Conservation (phyloP, 1,140 invertebrate species). For the Nasonia longicornis region DNA sequence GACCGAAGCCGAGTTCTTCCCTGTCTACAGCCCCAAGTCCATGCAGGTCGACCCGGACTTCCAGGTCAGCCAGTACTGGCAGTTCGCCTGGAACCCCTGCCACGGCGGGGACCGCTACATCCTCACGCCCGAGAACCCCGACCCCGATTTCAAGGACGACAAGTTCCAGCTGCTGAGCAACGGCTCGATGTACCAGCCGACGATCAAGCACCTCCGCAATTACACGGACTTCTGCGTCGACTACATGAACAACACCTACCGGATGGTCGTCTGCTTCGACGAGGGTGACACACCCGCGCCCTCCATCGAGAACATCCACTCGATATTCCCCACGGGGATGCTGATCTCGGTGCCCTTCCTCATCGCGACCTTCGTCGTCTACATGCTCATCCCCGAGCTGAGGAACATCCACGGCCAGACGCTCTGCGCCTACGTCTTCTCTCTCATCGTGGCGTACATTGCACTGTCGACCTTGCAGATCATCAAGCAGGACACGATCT, state of each 20-base stretch:
- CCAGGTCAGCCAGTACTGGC: neutral
- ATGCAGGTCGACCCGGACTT: neutral
- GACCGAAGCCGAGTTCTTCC: neutral
- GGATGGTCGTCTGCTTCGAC: conserved; percentile 49
- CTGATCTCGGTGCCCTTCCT: conserved; percentile 70
- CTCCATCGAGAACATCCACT: neutral
- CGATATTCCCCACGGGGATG: conserved; percentile 55
- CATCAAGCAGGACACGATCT: conserved; percentile 56
- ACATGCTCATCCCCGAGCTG: conserved; percentile 68
- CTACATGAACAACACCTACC: conserved; percentile 28
- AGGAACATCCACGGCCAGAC: conserved; percentile 71
- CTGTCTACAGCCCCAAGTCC: neutral
- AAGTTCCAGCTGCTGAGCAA: conserved; percentile 69
- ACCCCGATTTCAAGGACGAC: conserved; percentile 58
- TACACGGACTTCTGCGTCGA: conserved; percentile 50
- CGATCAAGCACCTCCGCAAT: conserved; percentile 29
- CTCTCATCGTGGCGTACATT: conserved; percentile 67
- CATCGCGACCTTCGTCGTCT: conserved; percentile 68
- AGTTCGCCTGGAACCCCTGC: conserved; percentile 44
- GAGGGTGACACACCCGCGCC: neutral
- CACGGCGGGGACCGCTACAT: conserved; percentile 54
- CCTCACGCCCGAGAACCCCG: conserved; percentile 53
- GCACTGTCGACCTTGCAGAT: conserved; percentile 65
- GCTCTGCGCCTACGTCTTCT: conserved; percentile 68
- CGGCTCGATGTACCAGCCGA: conserved; percentile 68